Evolutionary conservation across 2,797 vertebrate species (phyloP), one percentile per base, ranked within the genome.

Genomic region (Manis pentadactyla): DNA sequence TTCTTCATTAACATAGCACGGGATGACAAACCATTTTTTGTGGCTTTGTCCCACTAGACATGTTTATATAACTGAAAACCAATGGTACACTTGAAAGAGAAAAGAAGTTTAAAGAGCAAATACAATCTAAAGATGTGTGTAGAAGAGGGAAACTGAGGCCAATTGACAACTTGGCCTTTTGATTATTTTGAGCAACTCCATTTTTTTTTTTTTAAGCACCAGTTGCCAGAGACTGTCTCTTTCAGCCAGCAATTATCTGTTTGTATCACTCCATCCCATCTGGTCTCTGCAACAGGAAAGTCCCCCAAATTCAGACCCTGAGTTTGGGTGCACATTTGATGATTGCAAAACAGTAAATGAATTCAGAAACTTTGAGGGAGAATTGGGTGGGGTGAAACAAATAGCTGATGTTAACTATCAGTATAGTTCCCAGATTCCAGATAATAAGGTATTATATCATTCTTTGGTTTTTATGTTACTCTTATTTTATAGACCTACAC

Each of bases 41-140:
- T 85, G 51, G n/a, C 77, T 95, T 78, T 92, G 71, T 91, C 53
- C 15, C 64, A 25, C 75, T 74, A 92, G 89, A 74, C 37, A 86
- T 78, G 87, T 97, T 96, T 84, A 61, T 68, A 6, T 93, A 89
- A 93, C 59, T 90, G 64, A 94, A 92, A 93, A 93, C 25, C 29
- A 95, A 59, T 29, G 57, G 5, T 64, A 84, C 23, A 82, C 71
- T 42, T 91, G 49, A 94, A 94, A 95, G 25, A 95, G 79, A 86
- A 93, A 96, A 49, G 18, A 87, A 93, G 42, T 77, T 83, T 23
- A 71, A 78, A 91, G 66, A 90, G 37, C 57, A 86, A 87, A 84
- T 63, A 81, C 42, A 81, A 64, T 39, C 64, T 57, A 39, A 89
- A 53, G 86, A 46, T 11, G 46, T 46, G 46, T 46, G 46, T 68